phyloP scores from a whole-genome alignment of 2,113 vertebrate species.

The Callithrix jacchus region DNA sequence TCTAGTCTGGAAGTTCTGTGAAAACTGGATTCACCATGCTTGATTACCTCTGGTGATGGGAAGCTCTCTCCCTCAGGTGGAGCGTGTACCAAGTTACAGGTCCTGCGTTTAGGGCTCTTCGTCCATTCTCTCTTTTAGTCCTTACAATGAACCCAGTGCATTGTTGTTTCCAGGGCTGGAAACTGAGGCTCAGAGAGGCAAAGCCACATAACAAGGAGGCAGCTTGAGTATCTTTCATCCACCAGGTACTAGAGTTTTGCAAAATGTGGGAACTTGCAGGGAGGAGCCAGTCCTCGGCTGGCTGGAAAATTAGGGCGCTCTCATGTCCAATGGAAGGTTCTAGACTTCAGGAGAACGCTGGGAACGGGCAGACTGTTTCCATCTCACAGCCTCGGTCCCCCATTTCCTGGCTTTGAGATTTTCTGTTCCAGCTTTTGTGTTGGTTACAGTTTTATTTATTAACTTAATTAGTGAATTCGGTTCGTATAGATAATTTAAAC shows the following conservation, averaged over 20 bases:
- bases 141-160: background rate
- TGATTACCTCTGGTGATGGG: constrained; percentile 8
- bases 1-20: background rate
- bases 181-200: background rate
- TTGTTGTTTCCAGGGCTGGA: background rate
- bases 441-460: background rate
- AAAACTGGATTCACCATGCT: background rate
- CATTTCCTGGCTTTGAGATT: background rate
- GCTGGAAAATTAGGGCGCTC: background rate
- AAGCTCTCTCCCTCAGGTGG: background rate
- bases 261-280: background rate
- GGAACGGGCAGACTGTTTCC: background rate
- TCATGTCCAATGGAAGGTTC: background rate
- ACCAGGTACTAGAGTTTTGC: background rate
- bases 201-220: background rate
- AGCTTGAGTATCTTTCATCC: background rate
- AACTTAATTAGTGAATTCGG: background rate
- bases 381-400: too few species aligned
- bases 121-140: background rate
- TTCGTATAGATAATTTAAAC: background rate
- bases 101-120: background rate
- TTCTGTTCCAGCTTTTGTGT: background rate
- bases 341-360: background rate
- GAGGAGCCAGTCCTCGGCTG: background rate
- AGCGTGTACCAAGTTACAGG: background rate